These are phyloP conservation scores for Clupea harengus DNA, from an alignment of 2,113 vertebrate genomes.

Conservation along the genomic window DNA sequence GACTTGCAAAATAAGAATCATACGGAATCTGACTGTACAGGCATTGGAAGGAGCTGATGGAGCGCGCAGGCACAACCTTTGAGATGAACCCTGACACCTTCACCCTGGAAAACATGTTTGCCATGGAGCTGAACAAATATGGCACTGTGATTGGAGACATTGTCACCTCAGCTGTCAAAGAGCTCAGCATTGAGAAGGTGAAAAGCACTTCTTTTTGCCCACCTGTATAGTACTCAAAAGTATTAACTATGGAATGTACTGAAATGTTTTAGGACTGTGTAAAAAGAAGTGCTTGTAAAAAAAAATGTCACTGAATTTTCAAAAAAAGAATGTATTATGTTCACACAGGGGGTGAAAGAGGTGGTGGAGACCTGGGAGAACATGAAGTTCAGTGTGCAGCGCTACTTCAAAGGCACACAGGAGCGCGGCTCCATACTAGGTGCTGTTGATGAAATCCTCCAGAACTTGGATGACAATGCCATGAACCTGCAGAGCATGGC, in stretches of 20 bases:
- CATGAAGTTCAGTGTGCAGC: conserved; percentile 83
- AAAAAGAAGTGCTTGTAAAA: no score
- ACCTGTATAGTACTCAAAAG: not conserved
- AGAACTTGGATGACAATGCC: conserved; percentile 85
- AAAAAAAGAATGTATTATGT: not conserved
- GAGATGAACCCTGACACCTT: conserved; percentile 86
- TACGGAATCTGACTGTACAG: conserved; percentile 57
- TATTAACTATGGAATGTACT: not conserved
- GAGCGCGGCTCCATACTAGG: conserved; percentile 84
- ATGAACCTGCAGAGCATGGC: conserved; percentile 90
- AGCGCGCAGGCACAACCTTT: conserved; percentile 79
- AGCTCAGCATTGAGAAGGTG: conserved; percentile 92
- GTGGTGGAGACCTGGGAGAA: conserved; percentile 88
- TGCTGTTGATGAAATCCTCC: conserved; percentile 83
- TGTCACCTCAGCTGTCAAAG: conserved; percentile 85
- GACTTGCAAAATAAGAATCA: not conserved
- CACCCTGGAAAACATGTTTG: conserved; percentile 94
- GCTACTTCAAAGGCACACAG: conserved; percentile 85
- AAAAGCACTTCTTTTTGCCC: not conserved
- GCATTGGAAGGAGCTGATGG: conserved; percentile 93
- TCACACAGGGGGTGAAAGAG: conserved; percentile 83
- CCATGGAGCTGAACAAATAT: conserved; percentile 90
- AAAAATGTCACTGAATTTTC: no score
- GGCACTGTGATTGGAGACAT: conserved; percentile 80
- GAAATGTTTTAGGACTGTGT: no score